Evolutionary conservation across 2,888 invertebrate species (phyloP).

Genomic region (Lochmaea crataegi): DNA sequence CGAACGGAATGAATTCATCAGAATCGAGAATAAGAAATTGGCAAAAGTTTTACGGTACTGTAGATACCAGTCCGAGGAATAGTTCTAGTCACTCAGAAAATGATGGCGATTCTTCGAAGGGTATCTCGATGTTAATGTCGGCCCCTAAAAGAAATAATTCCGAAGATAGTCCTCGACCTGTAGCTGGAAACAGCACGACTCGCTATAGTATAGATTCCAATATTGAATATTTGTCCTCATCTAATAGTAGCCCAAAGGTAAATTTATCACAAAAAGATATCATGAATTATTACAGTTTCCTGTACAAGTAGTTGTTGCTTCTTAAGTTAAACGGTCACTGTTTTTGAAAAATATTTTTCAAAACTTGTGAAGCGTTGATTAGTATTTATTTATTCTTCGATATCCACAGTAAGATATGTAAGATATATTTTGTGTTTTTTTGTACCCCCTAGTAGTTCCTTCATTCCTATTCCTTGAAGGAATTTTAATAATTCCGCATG

Average conservation of each 20-base stretch:
- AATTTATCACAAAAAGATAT: too few relatives aligned
- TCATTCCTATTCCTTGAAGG: too few relatives aligned
- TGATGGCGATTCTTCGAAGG: constrained; percentile 40
- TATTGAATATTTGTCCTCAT: constrained; percentile 6
- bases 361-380: too few relatives aligned
- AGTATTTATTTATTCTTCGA: too few relatives aligned
- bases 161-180: not conserved
- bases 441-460: not conserved
- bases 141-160: constrained; percentile 14
- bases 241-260: constrained; percentile 21
- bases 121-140: not conserved
- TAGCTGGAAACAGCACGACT: constrained; percentile 15
- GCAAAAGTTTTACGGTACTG: constrained; percentile 54
- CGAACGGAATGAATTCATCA: constrained; percentile 7
- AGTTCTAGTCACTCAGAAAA: constrained; percentile 25
- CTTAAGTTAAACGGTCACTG: too few relatives aligned
- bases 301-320: too few relatives aligned
- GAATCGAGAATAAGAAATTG: constrained; percentile 54
- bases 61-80: constrained; percentile 38
- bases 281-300: too few relatives aligned
- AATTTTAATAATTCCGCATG: too few relatives aligned
- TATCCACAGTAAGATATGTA: too few relatives aligned
- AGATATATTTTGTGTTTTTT: too few relatives aligned
- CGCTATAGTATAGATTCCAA: constrained; percentile 18
- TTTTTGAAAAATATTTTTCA: too few relatives aligned